A percentile compares a stretch with the other conserved stretches of the same genome.
Evolutionary conservation across 2,797 vertebrate genomes (phyloP).

Genomic region (Neostethus bicornis): DNA sequence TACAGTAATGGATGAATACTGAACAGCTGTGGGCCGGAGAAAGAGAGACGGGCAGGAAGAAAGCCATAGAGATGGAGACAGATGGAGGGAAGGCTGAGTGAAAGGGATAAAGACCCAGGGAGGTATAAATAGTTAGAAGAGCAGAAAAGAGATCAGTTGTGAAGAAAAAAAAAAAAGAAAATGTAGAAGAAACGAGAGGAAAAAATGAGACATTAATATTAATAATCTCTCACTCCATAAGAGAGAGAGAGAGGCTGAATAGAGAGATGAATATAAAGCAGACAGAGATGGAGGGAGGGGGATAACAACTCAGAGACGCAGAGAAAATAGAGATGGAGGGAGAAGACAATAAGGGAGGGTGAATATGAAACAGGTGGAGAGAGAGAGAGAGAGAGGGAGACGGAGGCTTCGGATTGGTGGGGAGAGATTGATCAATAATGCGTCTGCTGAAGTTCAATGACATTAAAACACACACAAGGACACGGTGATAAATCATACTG

Average conservation of each 20-base stretch:
- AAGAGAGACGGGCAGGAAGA: slow-evolving; percentile 42
- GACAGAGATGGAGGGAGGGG: slow-evolving; percentile 61
- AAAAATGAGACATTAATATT: slow-evolving; percentile 71
- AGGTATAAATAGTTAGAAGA: slow-evolving; percentile 64
- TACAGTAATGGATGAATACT: slow-evolving; percentile 83
- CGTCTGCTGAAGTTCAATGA: slow-evolving; percentile 57
- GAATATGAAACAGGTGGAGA: slow-evolving; percentile 65
- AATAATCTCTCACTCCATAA: slow-evolving; percentile 65
- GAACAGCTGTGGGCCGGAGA: slow-evolving; percentile 72
- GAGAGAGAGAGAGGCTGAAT: slow-evolving; percentile 51
- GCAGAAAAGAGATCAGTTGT: slow-evolving; percentile 54
- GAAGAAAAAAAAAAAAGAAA: slow-evolving; percentile 38
- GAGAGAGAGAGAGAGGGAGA: slow-evolving; percentile 12
- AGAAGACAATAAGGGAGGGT: slow-evolving; percentile 59
- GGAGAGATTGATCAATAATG: slow-evolving; percentile 65
- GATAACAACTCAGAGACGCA: slow-evolving; percentile 58
- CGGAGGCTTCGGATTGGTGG: slow-evolving; percentile 20
- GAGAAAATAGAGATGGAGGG: slow-evolving; percentile 60
- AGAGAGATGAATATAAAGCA: slow-evolving; percentile 69
- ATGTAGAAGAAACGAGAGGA: slow-evolving; percentile 48
- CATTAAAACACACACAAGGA: slow-evolving; percentile 71
- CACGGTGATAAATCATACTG: slow-evolving; percentile 55
- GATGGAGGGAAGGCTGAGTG: slow-evolving; percentile 64
- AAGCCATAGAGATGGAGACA: slow-evolving; percentile 54
- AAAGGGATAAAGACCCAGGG: slow-evolving; percentile 62